Conservation (phyloP, 2,888 invertebrate species). For the Plagodis dolabraria region DNA sequence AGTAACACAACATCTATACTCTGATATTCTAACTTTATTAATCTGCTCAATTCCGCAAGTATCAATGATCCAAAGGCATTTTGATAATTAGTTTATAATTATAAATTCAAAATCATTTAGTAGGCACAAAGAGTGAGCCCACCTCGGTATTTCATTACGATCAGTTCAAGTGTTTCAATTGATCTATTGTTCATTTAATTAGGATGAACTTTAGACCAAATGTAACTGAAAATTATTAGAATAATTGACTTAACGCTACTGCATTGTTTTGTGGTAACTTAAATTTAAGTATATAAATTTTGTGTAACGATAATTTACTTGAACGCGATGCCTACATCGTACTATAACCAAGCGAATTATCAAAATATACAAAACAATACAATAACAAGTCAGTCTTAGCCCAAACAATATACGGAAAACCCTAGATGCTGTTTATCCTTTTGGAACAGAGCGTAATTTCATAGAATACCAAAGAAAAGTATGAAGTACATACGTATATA, state of each 20-base stretch:
- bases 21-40: constrained; percentile 47
- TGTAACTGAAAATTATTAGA: no score
- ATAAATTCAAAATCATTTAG: constrained; percentile 44
- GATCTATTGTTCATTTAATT: constrained; percentile 40
- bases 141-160: constrained; percentile 29
- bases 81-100: constrained; percentile 42
- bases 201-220: no score
- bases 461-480: background rate
- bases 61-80: constrained; percentile 56
- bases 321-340: no score
- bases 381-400: no score
- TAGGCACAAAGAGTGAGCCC: constrained; percentile 61
- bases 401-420: no score
- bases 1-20: constrained; percentile 49
- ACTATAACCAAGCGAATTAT: no score
- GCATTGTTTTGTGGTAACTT: no score
- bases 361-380: no score
- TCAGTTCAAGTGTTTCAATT: constrained; percentile 24
- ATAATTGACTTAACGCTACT: no score
- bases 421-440: constrained; percentile 14
- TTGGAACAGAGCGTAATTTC: constrained; percentile 5
- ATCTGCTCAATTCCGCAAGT: constrained; percentile 48
- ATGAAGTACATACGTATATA: background rate
- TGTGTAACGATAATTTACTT: no score
- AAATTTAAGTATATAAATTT: no score